Evolutionary conservation across 2,888 invertebrate species (phyloP), one percentile per base, ranked within the genome.

Genomic region (Leucania comma): DNA sequence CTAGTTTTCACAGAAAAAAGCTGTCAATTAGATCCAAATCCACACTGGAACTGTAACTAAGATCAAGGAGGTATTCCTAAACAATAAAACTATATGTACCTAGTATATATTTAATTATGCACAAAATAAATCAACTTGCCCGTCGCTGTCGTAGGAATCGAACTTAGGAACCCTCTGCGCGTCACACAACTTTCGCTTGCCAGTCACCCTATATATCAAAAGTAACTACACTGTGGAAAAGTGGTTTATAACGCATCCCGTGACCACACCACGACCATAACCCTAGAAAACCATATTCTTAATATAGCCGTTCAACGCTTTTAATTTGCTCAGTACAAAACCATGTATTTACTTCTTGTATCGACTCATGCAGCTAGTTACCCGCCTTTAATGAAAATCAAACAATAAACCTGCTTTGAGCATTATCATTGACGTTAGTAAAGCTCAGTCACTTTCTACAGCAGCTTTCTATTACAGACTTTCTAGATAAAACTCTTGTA

Each of bases 401-500:
- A 67, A 62, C 70, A 75, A 70, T 71, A 67, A 83, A 81, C 78
- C 64, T 50, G 71, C 71, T 71, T 35, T n/a, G 10, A 20, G 54
- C 64, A 72, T 77, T 80, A 78, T 78, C 69, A 78, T 72, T 68
- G 38, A 66, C 29, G 60, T 63, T 58, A 29, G 66, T 46, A 67
- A 71, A 72, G 67, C 68, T 68, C 22, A 54, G 26, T 62, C 26
- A 56, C 75, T 84, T 78, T 81, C 82, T 81, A 81, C 46, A 46
- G 42, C 51, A 68, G 73, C 70, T 82, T 76, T 82, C 75, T 73
- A 51, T 59, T 59, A 14, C 57, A 50, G 17, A 66, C 71, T 84
- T 81, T 82, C 75, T 78, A 73, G 60, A 68, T 75, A 29, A 63
- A 73, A 68, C 42, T 64, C 60, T 60, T 64, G 66, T 73, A 26